Conservation (phyloP, 2,797 vertebrate genomes). For the Anabacerthia variegaticeps region DNA sequence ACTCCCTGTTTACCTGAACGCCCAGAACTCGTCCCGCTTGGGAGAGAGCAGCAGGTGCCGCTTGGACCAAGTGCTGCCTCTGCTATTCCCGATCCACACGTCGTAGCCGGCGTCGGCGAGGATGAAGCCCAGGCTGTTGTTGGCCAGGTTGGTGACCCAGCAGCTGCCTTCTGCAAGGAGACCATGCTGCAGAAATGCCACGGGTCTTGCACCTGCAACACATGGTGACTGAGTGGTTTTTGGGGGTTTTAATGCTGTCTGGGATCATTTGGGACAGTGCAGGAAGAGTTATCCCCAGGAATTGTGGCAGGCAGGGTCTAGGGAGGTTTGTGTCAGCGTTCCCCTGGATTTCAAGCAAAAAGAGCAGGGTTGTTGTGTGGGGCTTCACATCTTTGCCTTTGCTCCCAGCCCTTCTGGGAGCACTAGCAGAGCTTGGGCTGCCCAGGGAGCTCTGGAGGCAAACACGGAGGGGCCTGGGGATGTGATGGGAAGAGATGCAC, state of each 20-base stretch:
- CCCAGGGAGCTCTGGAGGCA: neutral
- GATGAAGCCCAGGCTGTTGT: constrained; percentile 7
- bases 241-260: neutral
- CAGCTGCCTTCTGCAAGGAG: neutral
- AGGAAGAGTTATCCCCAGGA: neutral
- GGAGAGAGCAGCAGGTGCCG: neutral
- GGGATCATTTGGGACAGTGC: too few relatives aligned
- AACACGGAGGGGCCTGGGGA: neutral
- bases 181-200: neutral
- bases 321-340: neutral
- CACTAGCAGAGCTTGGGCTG: neutral
- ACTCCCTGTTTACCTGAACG: neutral
- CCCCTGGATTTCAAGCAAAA: neutral
- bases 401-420: neutral
- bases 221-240: neutral
- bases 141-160: neutral
- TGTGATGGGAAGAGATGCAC: neutral
- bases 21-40: neutral
- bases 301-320: neutral
- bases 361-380: neutral
- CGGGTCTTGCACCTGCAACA: neutral
- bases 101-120: neutral
- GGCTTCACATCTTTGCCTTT: neutral
- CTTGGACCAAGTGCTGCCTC: constrained; percentile 1
- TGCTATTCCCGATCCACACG: neutral